Conservation (phyloP, 2,888 invertebrate genomes). For the Tribolium freemani region DNA sequence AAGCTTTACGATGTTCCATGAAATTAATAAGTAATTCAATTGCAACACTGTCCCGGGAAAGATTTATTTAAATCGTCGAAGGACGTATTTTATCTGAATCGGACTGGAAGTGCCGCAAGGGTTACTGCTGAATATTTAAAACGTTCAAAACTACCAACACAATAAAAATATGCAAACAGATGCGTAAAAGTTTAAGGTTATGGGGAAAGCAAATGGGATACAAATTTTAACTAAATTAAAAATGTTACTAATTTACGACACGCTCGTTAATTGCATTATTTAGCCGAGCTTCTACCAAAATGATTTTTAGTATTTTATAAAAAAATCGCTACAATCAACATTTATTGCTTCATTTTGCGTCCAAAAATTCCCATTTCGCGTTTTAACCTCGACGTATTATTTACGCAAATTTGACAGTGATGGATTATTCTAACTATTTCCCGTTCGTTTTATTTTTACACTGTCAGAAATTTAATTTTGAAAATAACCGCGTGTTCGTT, state of each 20-base stretch:
- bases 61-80: slow-evolving; percentile 44
- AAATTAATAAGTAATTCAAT: background rate
- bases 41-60: background rate
- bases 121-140: slow-evolving; percentile 37
- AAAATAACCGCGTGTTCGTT: background rate
- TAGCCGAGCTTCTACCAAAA: background rate
- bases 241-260: slow-evolving; percentile 44
- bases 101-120: slow-evolving; percentile 21
- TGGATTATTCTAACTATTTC: slow-evolving; percentile 4
- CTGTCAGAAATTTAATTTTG: background rate
- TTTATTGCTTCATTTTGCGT: background rate
- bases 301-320: background rate
- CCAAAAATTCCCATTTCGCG: slow-evolving; percentile 1
- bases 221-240: slow-evolving; percentile 44
- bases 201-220: slow-evolving; percentile 30
- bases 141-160: slow-evolving; percentile 23
- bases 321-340: background rate
- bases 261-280: slow-evolving; percentile 18
- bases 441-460: slow-evolving; percentile 9
- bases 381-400: slow-evolving; percentile 14
- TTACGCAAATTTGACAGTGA: slow-evolving; percentile 23
- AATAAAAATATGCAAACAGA: slow-evolving; percentile 47
- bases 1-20: background rate
- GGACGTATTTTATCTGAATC: slow-evolving; percentile 42
- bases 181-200: slow-evolving; percentile 42